These are phyloP conservation scores for Rattus norvegicus DNA, from an alignment of 2,113 vertebrate genomes.

Conservation along the genomic window GRCr8 NC_086019.1:164433001-164433500, in stretches of 20 bases:
- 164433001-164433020: background rate
- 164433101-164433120: background rate
- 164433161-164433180: background rate
- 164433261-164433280: background rate
- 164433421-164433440: too few species aligned
- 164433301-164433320: background rate
- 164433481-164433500: too few species aligned
- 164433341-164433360: background rate
- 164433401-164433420: too few species aligned
- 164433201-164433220: background rate
- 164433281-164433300: background rate
- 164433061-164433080: background rate
- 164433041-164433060: background rate
- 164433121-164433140: background rate
- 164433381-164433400: too few species aligned
- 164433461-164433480: too few species aligned
- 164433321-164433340: background rate
- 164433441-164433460: too few species aligned
- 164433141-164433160: background rate
- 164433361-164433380: background rate
- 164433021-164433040: background rate
- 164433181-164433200: background rate
- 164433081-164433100: background rate
- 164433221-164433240: background rate
- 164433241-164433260: background rate